These are phyloP conservation scores for Eublepharis macularius DNA, from an alignment of 2,113 vertebrate genomes.

Conservation along the genomic window DNA sequence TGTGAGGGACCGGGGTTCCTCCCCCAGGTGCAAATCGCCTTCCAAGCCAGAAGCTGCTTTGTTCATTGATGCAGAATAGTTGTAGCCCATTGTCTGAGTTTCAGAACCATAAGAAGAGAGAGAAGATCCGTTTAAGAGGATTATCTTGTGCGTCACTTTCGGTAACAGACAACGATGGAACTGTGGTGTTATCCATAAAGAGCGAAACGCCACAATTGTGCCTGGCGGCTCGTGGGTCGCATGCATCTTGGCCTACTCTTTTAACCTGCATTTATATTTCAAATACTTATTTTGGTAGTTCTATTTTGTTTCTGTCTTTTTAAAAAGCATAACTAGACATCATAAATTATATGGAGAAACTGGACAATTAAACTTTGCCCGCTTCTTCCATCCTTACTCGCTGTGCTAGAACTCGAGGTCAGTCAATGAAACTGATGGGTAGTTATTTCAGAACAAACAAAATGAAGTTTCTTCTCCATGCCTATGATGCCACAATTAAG, in stretches of 20 bases:
- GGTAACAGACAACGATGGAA: neutral
- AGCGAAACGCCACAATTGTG: fast-evolving
- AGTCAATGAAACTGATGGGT: neutral
- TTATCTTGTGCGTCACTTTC: neutral
- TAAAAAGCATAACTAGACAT: neutral
- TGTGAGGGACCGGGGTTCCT: neutral
- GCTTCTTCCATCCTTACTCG: too few relatives aligned
- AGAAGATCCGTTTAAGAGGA: conserved; percentile 11
- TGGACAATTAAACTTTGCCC: neutral
- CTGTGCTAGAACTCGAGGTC: neutral
- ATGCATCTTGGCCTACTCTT: neutral
- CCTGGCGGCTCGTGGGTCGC: neutral
- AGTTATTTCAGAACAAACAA: too few relatives aligned
- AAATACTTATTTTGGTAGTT: neutral
- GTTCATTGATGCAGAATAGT: fast-evolving
- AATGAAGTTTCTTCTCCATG: too few relatives aligned
- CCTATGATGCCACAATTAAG: too few relatives aligned
- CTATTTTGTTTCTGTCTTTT: too few relatives aligned
- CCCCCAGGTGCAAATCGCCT: neutral
- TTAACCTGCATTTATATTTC: neutral
- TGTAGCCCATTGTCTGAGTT: fast-evolving
- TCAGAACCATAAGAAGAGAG: fast-evolving
- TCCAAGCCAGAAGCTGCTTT: neutral
- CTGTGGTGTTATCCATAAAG: fast-evolving
- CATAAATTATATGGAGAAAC: neutral